phyloP scores from a whole-genome alignment of 2,797 vertebrate genomes.

The Poeciliopsis infans region DNA sequence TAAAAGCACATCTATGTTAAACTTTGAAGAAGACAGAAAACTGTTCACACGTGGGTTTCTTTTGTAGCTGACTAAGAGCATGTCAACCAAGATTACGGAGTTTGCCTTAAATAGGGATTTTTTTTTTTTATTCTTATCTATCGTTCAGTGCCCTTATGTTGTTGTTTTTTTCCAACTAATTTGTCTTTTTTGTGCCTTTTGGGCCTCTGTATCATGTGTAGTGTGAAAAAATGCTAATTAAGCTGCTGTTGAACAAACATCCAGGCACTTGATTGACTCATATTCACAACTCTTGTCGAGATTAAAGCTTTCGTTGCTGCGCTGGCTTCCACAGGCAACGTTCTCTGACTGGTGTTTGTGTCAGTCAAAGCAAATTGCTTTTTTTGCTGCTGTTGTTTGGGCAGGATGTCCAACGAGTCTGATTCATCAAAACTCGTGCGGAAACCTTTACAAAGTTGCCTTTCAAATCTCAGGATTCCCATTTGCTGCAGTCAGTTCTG shows the following conservation, averaged over 20 bases:
- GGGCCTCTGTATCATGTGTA: not conserved
- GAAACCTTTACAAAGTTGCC: not conserved
- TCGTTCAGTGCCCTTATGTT: not conserved
- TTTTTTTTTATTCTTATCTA: not conserved
- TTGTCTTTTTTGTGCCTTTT: not conserved
- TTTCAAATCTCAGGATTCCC: not conserved
- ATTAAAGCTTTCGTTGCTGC: conserved; percentile 13
- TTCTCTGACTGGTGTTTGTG: conserved; percentile 8
- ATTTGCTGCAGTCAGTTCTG: not conserved
- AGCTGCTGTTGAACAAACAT: conserved; percentile 9
- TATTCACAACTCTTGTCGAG: not conserved
- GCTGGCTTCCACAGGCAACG: not conserved
- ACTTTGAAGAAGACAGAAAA: not conserved
- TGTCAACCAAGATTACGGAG: not conserved
- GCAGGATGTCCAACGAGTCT: not conserved
- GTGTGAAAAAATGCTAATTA: conserved; percentile 4
- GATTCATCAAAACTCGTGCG: conserved; percentile 1
- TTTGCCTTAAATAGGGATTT: not conserved
- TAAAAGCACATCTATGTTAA: not conserved
- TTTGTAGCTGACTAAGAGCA: not conserved
- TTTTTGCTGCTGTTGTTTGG: not conserved
- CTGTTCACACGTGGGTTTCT: not conserved
- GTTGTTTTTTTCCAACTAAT: not conserved
- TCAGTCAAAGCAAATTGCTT: conserved; percentile 24
- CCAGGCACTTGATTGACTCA: conserved; percentile 9